Evolutionary conservation across 2,797 vertebrate species (phyloP).

Genomic region (Dromococcyx pavoninus): DNA sequence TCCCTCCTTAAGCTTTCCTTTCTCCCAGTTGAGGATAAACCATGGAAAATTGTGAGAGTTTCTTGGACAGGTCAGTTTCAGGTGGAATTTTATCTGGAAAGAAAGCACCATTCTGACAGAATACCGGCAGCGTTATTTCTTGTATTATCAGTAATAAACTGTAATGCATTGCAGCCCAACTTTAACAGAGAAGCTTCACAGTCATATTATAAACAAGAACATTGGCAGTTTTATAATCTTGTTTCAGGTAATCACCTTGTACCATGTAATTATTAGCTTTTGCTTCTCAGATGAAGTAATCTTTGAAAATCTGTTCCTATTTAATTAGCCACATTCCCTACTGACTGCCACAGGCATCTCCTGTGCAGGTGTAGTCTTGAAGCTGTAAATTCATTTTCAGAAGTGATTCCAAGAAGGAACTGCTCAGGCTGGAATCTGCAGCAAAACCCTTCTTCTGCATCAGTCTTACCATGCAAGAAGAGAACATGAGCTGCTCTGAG

Average conservation of each 20-base stretch:
- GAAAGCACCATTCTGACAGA: background rate
- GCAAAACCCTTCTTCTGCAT: background rate
- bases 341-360: constrained; percentile 61
- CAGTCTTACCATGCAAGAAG: background rate
- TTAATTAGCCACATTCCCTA: constrained; percentile 67
- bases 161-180: background rate
- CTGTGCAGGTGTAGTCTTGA: constrained; percentile 69
- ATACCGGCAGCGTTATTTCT: background rate
- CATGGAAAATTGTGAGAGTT: background rate
- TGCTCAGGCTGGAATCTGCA: constrained; percentile 38
- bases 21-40: background rate
- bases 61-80: background rate
- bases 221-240: constrained; percentile 63
- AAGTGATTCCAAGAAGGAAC: constrained; percentile 16
- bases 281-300: constrained; percentile 49
- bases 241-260: constrained; percentile 60
- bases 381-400: constrained; percentile 47
- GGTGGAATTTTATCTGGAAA: background rate
- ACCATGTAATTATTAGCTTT: constrained; percentile 56
- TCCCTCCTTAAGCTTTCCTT: background rate
- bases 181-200: constrained; percentile 12
- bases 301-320: constrained; percentile 52
- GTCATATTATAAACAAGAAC: constrained; percentile 6
- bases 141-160: background rate
- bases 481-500: background rate